Percentiles rank a stretch among this genome's conserved stretches.
Conservation (phyloP, 2,797 vertebrate genomes). For the Molossus molossus region DNA sequence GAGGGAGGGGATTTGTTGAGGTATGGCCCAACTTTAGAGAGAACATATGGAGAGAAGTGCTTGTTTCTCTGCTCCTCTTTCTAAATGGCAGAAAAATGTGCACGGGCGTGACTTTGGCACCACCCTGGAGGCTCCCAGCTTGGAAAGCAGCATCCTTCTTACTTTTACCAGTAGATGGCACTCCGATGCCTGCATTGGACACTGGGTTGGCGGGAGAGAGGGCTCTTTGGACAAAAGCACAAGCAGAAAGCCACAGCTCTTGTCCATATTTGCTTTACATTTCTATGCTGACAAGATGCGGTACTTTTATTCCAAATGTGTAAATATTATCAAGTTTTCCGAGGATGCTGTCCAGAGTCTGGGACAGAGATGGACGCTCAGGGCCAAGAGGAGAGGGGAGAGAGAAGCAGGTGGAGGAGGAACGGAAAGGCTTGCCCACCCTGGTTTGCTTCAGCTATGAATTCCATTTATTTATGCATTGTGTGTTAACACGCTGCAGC, state of each 20-base stretch:
- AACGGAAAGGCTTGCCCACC: conserved; percentile 66
- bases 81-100: not conserved
- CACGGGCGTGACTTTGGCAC: not conserved
- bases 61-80: not conserved
- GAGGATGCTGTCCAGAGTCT: conserved; percentile 73
- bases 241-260: conserved; percentile 77
- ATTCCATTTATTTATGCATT: conserved; percentile 57
- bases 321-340: conserved; percentile 82
- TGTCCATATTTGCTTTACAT: conserved; percentile 79
- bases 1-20: not conserved
- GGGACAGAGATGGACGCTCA: conserved; percentile 63
- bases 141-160: not conserved
- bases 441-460: conserved; percentile 25
- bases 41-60: not conserved
- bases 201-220: conserved; percentile 21
- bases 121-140: not conserved
- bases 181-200: conserved; percentile 84
- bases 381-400: conserved; percentile 44
- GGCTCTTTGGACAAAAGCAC: conserved; percentile 54
- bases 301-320: conserved; percentile 82
- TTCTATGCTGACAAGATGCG: conserved; percentile 74
- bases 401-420: conserved; percentile 34
- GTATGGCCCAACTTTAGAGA: not conserved
- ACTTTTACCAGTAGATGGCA: conserved; percentile 88
- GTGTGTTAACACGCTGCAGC: conserved; percentile 66